Conservation (phyloP, 2,888 invertebrate genomes). For the Stramonita haemastoma region DNA sequence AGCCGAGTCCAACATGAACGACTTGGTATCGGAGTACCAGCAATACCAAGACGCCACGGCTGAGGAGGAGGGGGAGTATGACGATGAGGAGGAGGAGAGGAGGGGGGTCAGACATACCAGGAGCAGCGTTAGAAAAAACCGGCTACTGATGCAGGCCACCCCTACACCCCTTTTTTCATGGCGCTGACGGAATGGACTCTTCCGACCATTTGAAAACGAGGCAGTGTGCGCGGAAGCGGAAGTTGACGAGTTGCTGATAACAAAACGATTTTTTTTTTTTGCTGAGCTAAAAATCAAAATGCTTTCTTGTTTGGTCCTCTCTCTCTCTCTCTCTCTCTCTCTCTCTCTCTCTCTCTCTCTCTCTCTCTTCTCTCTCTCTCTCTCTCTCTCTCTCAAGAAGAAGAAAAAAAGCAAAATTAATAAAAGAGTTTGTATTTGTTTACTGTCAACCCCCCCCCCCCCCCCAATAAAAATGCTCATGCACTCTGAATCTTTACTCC, state of each 20-base stretch:
- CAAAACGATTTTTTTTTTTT: not conserved
- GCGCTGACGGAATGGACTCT: not conserved
- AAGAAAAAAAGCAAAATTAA: not conserved
- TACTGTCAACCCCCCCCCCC: too few relatives aligned
- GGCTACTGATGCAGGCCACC: not conserved
- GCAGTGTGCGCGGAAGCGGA: not conserved
- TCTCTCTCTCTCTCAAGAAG: not conserved
- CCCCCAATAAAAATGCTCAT: too few relatives aligned
- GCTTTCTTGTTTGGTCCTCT: not conserved
- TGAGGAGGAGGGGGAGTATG: conserved; percentile 61
- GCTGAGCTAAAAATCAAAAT: not conserved
- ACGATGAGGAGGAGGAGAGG: conserved; percentile 43
- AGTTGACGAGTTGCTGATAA: not conserved
- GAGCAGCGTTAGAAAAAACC: not conserved
- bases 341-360: conserved; percentile 25
- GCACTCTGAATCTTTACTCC: too few relatives aligned
- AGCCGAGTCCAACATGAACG: conserved; percentile 96
- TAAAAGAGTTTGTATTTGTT: not conserved
- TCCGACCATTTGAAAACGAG: not conserved
- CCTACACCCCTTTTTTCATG: not conserved
- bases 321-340: conserved; percentile 8
- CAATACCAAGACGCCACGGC: conserved; percentile 76
- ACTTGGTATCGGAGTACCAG: conserved; percentile 78
- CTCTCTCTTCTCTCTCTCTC: not conserved
- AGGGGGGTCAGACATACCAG: not conserved